Evolutionary conservation across 2,113 vertebrate species (phyloP), one percentile per base, ranked within the genome.

Genomic region (Phycodurus eques): DNA sequence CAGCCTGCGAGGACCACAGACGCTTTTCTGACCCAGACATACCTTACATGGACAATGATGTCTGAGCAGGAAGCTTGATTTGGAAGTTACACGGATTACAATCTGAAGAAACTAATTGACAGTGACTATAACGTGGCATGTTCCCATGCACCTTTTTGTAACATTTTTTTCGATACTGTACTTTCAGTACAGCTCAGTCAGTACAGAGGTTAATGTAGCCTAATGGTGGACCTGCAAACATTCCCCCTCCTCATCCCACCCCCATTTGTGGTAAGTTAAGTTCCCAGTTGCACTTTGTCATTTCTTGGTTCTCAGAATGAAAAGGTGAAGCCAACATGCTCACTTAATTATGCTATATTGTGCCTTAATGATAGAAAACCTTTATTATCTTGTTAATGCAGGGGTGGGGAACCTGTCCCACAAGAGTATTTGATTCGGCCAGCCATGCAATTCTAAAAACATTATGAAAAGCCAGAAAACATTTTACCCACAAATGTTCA

Each of bases 11-110:
- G 66, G 83, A 87, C 71, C 88, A 92, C 66, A 93, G 96, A 75
- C 94, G 93, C 49, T 96, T 96, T 89, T 98, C 97, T 0, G 94
- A 97, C 79, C 95, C 94, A 0, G 95, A 94, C 81, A 72, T 93
- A 42, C 78, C 91, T 51, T 89, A 79, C 35, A 69, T 80, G 31
- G 84, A 90, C 22, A 83, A 87, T 3, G 79, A 80, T 0, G 49
- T 73, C 68, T 92, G 80, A 91, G 15, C 11, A 35, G 68, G 49
- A 14, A 42, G 20, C 10, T 60, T 60, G 27, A 35, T 35, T 61
- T 61, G 59, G 59, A 31, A 61, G 59, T 35, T 61, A 61, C 56
- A 61, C 33, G 1, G 59, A 35, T 61, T 61, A 61, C 59, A 20
- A 5, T 71, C 53, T 27, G 70, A 76, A 61, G 46, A 39, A 77